A percentile compares a stretch with the other conserved stretches of the same genome.
Evolutionary conservation across 1,140 invertebrate species (phyloP).

Genomic region (Bicyclus anynana): DNA sequence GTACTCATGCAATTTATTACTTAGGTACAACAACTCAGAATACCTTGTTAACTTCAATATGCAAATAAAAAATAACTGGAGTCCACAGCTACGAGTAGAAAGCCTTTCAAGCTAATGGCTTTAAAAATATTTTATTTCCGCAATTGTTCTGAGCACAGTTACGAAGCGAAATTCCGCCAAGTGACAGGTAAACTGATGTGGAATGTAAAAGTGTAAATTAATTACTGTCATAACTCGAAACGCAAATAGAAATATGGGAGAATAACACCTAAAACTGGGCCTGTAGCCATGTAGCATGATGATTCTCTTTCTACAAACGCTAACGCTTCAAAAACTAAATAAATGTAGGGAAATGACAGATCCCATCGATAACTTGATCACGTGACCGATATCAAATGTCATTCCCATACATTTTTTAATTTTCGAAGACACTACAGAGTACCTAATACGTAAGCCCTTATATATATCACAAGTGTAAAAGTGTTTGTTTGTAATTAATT

Average conservation of each 20-base stretch:
- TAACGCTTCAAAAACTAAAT: no score
- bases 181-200: slow-evolving; percentile 38
- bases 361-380: no score
- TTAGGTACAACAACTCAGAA: no score
- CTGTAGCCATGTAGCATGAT: background rate
- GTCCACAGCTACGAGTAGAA: slow-evolving; percentile 5
- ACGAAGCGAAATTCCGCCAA: slow-evolving; percentile 51
- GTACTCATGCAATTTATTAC: no score
- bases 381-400: no score
- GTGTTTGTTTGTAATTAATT: no score
- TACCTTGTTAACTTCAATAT: background rate
- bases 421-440: no score
- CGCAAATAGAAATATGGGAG: background rate
- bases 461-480: no score
- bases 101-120: slow-evolving; percentile 33
- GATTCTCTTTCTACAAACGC: no score
- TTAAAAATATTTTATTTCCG: slow-evolving; percentile 65
- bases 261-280: background rate
- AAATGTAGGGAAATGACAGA: no score
- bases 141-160: slow-evolving; percentile 41
- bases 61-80: slow-evolving; percentile 20
- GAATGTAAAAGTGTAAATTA: background rate
- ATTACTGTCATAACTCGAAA: background rate
- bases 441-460: no score
- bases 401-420: no score